A percentile compares a stretch with the other conserved stretches of the same genome.
Conservation (phyloP, 2,888 invertebrate species). For the Antheraea yamamai region DNA sequence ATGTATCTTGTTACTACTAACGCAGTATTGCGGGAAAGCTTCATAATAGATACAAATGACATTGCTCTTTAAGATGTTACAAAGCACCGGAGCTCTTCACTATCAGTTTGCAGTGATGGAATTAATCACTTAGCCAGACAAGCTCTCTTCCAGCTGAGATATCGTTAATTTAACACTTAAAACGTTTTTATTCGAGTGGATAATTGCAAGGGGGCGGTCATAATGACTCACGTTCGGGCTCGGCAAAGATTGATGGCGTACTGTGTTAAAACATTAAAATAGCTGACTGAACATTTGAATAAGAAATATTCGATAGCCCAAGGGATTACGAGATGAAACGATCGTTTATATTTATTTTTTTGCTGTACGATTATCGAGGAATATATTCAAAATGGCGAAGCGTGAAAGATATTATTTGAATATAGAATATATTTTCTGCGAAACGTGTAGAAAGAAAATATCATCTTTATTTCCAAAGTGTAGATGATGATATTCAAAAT, state of each 20-base stretch:
- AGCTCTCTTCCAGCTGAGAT: constrained; percentile 70
- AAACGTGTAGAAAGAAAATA: constrained; percentile 17
- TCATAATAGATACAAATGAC: constrained; percentile 48
- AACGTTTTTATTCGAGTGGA: constrained; percentile 80
- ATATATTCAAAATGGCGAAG: constrained; percentile 25
- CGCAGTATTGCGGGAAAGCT: constrained; percentile 13
- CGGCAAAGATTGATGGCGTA: constrained; percentile 75
- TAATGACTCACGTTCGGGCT: constrained; percentile 73
- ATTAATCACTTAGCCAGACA: constrained; percentile 76
- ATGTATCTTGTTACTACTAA: constrained; percentile 18
- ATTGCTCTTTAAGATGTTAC: constrained; percentile 38
- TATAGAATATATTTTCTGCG: constrained; percentile 27
- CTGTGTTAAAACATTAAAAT: constrained; percentile 73
- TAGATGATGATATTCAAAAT: not conserved
- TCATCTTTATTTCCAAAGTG: not conserved
- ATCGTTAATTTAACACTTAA: constrained; percentile 81
- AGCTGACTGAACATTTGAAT: constrained; percentile 75
- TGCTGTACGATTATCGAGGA: constrained; percentile 35
- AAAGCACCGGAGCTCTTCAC: constrained; percentile 44
- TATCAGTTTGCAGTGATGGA: constrained; percentile 56
- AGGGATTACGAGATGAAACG: constrained; percentile 65
- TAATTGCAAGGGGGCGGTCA: constrained; percentile 75
- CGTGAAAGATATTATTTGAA: constrained; percentile 4
- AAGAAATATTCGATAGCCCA: constrained; percentile 67
- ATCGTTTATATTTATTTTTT: constrained; percentile 55